Evolutionary conservation across 2,797 vertebrate species (phyloP).

Genomic region (Poecilia velifera): DNA sequence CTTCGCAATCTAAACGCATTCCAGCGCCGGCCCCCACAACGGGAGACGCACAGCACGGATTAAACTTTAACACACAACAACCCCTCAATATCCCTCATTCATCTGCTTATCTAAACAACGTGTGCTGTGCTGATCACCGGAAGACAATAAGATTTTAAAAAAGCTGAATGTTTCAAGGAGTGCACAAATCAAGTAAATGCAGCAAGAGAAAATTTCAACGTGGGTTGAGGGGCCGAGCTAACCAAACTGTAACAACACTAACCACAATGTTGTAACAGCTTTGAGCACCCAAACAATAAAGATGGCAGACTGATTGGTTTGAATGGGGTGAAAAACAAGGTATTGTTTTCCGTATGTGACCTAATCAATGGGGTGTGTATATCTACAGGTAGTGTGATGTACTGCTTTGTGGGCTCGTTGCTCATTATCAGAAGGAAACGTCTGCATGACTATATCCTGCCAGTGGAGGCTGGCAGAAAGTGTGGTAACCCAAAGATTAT

Average conservation of each 20-base stretch:
- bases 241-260: conserved; percentile 19
- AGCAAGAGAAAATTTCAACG: not conserved
- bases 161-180: not conserved
- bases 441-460: conserved; percentile 73
- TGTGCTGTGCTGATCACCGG: not conserved
- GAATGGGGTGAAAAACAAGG: conserved; percentile 36
- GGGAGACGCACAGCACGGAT: conserved; percentile 53
- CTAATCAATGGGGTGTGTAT: conserved; percentile 39
- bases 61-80: conserved; percentile 70
- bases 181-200: not conserved
- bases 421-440: conserved; percentile 75
- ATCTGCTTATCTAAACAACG: conserved; percentile 40
- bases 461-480: conserved; percentile 52
- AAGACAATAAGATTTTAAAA: conserved; percentile 1
- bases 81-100: conserved; percentile 27
- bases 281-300: conserved; percentile 19
- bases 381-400: conserved; percentile 41
- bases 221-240: conserved; percentile 14
- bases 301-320: conserved; percentile 11
- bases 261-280: conserved; percentile 23
- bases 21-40: conserved; percentile 48
- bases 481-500: conserved; percentile 23
- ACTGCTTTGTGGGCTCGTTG: conserved; percentile 24
- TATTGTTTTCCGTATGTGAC: conserved; percentile 34
- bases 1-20: conserved; percentile 55